Evolutionary conservation across 53 echinoderm and acorn worm genomes (phyloP).

Genomic region (Antedon mediterranea): DNA sequence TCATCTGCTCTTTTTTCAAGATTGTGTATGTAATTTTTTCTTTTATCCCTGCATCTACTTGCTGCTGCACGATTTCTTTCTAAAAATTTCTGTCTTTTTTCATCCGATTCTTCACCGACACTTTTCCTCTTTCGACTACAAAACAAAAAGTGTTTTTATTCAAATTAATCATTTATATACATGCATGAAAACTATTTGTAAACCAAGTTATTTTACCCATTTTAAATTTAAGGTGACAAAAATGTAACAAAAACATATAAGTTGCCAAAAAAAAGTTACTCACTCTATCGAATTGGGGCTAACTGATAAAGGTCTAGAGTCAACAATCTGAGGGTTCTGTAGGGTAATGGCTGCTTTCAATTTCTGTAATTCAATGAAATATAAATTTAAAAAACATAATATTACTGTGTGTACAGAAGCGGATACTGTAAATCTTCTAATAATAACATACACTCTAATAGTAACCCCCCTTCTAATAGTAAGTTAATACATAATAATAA

Average conservation of each 20-base stretch:
- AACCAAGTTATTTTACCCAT: no score
- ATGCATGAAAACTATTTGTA: no score
- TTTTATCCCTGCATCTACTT: constrained; percentile 74
- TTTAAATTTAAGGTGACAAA: no score
- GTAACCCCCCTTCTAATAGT: no score
- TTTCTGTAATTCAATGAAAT: not conserved
- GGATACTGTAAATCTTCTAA: no score
- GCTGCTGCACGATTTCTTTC: constrained; percentile 90
- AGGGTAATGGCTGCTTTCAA: not conserved
- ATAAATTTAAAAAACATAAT: no score
- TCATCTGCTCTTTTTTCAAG: constrained; percentile 66
- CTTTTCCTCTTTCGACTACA: constrained; percentile 4
- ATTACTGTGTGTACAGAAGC: no score
- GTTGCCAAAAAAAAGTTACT: no score
- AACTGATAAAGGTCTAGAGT: not conserved
- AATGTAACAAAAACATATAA: no score
- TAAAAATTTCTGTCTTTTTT: constrained; percentile 58
- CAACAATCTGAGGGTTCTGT: not conserved
- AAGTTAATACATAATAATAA: no score
- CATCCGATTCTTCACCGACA: constrained; percentile 27
- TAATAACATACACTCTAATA: no score
- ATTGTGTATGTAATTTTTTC: constrained; percentile 47
- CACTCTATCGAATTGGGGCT: not conserved
- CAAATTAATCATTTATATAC: no score
- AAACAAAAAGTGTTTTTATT: not conserved